Evolutionary conservation across 2,888 invertebrate genomes (phyloP).

Genomic region (Azorinus chamasolen): DNA sequence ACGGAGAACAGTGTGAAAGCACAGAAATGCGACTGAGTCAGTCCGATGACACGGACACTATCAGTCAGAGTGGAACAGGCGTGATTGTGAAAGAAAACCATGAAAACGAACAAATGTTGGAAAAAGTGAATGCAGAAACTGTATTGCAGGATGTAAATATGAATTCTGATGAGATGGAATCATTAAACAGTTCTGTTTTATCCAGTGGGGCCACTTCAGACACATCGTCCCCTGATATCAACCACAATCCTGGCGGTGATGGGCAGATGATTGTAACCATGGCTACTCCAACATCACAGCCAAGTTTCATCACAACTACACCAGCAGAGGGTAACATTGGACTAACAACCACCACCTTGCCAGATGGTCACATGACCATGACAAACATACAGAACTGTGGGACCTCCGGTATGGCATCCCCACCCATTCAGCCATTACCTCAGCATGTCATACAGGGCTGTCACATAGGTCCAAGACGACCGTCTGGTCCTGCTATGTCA

Average conservation of each 20-base stretch:
- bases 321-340: too few relatives aligned
- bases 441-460: background rate
- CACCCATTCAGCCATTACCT: too few relatives aligned
- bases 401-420: too few relatives aligned
- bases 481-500: slow-evolving; percentile 14
- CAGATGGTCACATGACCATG: slow-evolving; percentile 34
- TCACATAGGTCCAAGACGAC: slow-evolving; percentile 12
- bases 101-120: background rate
- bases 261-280: slow-evolving; percentile 11
- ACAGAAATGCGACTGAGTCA: background rate
- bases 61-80: background rate
- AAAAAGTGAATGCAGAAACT: background rate
- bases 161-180: slow-evolving; percentile 18
- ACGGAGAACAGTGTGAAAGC: background rate
- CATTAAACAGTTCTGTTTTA: slow-evolving; percentile 3
- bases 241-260: background rate
- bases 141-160: slow-evolving; percentile 9
- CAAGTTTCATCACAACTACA: slow-evolving; percentile 9
- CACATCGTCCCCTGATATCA: slow-evolving; percentile 1
- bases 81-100: slow-evolving; percentile 14
- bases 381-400: slow-evolving; percentile 13
- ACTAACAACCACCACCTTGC: slow-evolving; percentile 7
- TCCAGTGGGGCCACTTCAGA: slow-evolving; percentile 3
- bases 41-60: slow-evolving; percentile 4
- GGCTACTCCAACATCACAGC: slow-evolving; percentile 11